Base-by-base conservation (phyloP, 2,888 invertebrate species). In the Drosophila neutralis region DNA sequence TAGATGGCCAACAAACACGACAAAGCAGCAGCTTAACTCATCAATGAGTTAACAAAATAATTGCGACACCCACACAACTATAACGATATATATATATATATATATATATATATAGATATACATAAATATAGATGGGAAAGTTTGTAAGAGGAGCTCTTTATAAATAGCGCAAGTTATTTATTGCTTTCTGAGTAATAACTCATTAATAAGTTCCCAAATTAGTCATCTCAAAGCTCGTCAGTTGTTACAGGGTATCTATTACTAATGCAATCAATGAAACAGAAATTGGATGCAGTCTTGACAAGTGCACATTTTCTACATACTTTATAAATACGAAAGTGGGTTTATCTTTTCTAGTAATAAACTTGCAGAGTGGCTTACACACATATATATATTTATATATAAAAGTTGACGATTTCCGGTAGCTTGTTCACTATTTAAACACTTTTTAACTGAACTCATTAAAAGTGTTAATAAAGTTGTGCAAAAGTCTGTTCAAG, bases 21-120 rank as follows among this genome's bases (percentile, higher is more conserved):
- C 48, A 69, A 66, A 29, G 36, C 63, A 64, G 60, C 49, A 31
- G 62, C 51, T 56, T 21, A 49, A 53, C 36, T n/a, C 57, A 79
- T 82, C 70, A 74, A 69, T 73, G 64, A 53, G 31, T 59, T 54
- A 53, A 40, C 48, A 42, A 35, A 36, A 53, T 24, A 24, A 21
- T 40, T 36, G 29, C 29, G 11, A 24, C 15, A 42, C 31, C 33
- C 45, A 36, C 31, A 48, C 24, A 3, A 27, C 6, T 10, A 21
- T 10, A 15, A 0, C 15, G 7, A 6, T 48, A 27, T 21, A 36
- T 53, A 65, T 29, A 7, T 24, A 38, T 24, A 35, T 24, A n/a
- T 24, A 45, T 11, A 33, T 13, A 29, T 49, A 18, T 21, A 36
- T 48, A 24, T 21, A 27, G 2, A 29, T 8, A 29, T 7, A 29